Evolutionary conservation across 2,113 vertebrate species (phyloP).

Genomic region (Pterocles gutturalis): DNA sequence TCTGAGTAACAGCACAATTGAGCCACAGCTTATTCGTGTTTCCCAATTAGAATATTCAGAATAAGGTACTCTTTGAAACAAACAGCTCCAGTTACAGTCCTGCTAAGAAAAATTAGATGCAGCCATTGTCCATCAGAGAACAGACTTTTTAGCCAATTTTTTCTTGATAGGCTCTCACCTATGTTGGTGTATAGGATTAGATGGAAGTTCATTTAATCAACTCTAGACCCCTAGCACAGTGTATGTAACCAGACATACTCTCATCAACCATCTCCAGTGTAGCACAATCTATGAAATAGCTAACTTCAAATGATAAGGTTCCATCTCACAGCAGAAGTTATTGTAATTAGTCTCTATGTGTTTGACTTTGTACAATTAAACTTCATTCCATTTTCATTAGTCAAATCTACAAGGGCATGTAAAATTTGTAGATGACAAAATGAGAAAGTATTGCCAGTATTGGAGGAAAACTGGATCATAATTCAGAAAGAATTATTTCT

Average conservation of each 20-base stretch:
- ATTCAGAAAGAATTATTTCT: slow-evolving; percentile 37
- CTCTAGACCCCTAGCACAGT: neutral
- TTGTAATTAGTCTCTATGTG: neutral
- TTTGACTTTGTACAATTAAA: slow-evolving; percentile 44
- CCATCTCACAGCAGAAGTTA: neutral
- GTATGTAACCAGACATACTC: neutral
- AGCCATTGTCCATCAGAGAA: neutral
- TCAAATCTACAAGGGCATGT: slow-evolving; percentile 15
- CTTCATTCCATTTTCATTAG: slow-evolving; percentile 15
- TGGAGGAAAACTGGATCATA: neutral
- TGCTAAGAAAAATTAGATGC: neutral
- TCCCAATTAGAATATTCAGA: neutral
- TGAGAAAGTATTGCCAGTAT: neutral
- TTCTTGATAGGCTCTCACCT: neutral
- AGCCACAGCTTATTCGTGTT: neutral
- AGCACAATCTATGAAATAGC: neutral
- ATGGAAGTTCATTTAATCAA: neutral
- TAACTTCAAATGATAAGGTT: neutral
- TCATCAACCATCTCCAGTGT: neutral
- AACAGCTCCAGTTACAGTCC: neutral
- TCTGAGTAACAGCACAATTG: neutral
- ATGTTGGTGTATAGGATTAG: neutral
- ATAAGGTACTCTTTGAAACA: neutral
- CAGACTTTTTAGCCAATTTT: neutral
- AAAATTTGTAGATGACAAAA: slow-evolving; percentile 38